Evolutionary conservation across 1,140 invertebrate genomes (phyloP), one percentile per base, ranked within the genome.

Genomic region (Pissodes strobi): DNA sequence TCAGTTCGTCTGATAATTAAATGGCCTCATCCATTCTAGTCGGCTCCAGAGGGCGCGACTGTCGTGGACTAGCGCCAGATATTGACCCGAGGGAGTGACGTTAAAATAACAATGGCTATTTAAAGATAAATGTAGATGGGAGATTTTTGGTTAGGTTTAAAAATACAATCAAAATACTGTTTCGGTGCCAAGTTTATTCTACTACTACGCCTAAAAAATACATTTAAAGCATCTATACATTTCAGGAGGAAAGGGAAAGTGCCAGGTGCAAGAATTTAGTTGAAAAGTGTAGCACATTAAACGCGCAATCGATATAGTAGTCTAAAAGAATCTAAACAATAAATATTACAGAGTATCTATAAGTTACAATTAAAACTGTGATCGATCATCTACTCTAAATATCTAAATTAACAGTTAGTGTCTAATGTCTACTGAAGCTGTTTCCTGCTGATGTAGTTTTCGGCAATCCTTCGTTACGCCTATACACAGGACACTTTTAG

Each of bases 51-150:
- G 39, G 61, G 61, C 61, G 52, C 39, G 6, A 49, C 6, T 37
- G n/a, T 30, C n/a, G 10, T n/a, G 41, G 17, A 34, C n/a, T n/a
- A 43, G 37, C 17, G 41, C 18, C 9, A 21, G 22, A 18, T 64
- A 64, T 64, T 53, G 61, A 64, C 61, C 61, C 39, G 52, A 38
- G 61, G 61, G 61, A 56, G 61, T 56, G 61, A 64, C 61, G 43
- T 56, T 37, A 6, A 15, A 64, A 53, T 49, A 61, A 51, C 46
- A 64, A 64, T 64, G 61, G 61, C 22, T 34, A 6, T 30, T 34
- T 45, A 37, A 17, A 39, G 34, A 19, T 13, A 23, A 48, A 51
- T 34, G n/a, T 25, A 37, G 43, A 22, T 22, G 17, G 22, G 23
- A 22, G 12, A 15, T 45, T 45, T 43, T 53, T 53, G 48, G 60